Conservation (phyloP, 2,797 vertebrate genomes). For the Rhinichthys osculus region DNA sequence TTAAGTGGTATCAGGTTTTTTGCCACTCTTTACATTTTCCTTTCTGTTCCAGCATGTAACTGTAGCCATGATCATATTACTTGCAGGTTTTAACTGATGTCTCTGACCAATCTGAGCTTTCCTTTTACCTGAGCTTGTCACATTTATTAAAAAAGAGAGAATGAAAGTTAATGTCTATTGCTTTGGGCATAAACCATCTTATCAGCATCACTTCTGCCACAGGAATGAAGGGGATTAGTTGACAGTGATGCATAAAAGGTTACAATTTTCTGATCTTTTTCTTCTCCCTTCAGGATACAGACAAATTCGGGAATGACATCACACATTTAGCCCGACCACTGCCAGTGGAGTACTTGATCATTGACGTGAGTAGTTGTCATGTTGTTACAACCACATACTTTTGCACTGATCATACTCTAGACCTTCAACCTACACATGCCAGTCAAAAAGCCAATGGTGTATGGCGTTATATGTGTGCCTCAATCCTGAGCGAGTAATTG, state of each 20-base stretch:
- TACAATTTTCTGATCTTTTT: neutral
- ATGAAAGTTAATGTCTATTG: neutral
- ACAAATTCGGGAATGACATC: slow-evolving; percentile 99
- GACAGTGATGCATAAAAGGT: neutral
- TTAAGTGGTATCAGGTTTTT: neutral
- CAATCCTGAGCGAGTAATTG: no score
- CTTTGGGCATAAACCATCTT: slow-evolving; percentile 17
- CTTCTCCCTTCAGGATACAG: slow-evolving; percentile 83
- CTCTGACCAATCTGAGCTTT: neutral
- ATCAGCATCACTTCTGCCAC: neutral
- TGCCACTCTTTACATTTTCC: neutral
- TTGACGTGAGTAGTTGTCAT: slow-evolving; percentile 86
- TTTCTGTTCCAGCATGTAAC: neutral
- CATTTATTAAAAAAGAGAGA: neutral
- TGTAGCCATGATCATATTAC: neutral
- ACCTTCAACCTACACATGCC: neutral
- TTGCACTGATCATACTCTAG: neutral
- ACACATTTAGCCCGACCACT: slow-evolving; percentile 95
- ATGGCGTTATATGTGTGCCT: no score
- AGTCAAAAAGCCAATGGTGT: neutral
- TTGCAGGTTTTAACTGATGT: slow-evolving; percentile 4
- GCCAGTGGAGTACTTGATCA: slow-evolving; percentile 97
- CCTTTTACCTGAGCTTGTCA: neutral
- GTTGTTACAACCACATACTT: neutral
- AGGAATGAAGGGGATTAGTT: slow-evolving; percentile 9